Evolutionary conservation across 2,888 invertebrate species (phyloP).

Genomic region (Himalopsyche kuldschensis): DNA sequence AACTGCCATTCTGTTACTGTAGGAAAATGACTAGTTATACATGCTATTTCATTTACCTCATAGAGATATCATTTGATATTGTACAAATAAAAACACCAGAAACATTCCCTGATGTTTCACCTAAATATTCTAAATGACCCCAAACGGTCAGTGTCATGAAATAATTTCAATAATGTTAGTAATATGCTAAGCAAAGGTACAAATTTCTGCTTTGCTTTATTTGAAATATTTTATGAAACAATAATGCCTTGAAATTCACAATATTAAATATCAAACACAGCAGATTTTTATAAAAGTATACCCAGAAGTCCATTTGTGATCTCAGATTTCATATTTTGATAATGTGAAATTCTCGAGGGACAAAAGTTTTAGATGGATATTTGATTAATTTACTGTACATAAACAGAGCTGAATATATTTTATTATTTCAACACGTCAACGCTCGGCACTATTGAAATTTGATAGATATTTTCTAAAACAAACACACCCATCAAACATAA

Average conservation of each 20-base stretch:
- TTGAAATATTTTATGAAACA: slow-evolving; percentile 15
- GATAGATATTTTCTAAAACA: background rate
- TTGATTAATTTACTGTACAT: slow-evolving; percentile 6
- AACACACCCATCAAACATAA: background rate
- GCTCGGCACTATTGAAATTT: background rate
- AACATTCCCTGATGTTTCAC: slow-evolving; percentile 18
- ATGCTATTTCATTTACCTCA: background rate
- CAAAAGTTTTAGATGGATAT: background rate
- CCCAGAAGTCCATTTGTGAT: background rate
- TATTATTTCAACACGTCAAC: background rate
- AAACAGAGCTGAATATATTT: slow-evolving; percentile 7
- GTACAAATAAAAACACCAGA: slow-evolving; percentile 30
- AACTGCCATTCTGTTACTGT: slow-evolving; percentile 4
- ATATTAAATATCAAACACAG: background rate
- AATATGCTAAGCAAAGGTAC: slow-evolving; percentile 22
- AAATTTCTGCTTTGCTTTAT: slow-evolving; percentile 26
- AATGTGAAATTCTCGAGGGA: background rate
- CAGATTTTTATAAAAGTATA: slow-evolving; percentile 13
- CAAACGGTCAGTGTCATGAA: background rate
- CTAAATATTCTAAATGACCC: slow-evolving; percentile 27
- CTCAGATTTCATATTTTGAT: background rate
- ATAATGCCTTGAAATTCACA: slow-evolving; percentile 14
- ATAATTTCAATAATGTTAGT: slow-evolving; percentile 16
- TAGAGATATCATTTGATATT: slow-evolving; percentile 11
- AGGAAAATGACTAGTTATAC: background rate